A percentile compares a stretch with the other conserved stretches of the same genome.
These are phyloP conservation scores for Phyllotis vaccarum DNA, from an alignment of 2,797 vertebrate genomes.

Conservation along the genomic window DNA sequence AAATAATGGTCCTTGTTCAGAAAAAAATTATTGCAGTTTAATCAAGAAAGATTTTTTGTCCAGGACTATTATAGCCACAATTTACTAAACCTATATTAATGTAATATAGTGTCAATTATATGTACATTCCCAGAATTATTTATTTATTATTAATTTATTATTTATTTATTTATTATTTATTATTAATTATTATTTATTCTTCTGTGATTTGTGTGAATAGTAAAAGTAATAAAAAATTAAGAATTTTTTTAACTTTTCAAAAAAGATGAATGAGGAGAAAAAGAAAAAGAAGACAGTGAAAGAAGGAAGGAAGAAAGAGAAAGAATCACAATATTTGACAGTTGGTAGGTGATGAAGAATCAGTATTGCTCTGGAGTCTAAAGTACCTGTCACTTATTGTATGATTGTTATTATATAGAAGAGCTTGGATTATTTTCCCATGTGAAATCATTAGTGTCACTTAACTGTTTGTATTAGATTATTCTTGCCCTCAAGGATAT, in stretches of 20 bases:
- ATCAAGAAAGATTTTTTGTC: neutral
- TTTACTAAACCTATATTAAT: constrained; percentile 90
- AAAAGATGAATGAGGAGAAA: neutral
- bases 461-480: neutral
- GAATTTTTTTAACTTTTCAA: neutral
- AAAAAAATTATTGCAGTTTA: neutral
- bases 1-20: neutral
- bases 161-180: neutral
- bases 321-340: neutral
- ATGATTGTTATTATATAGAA: neutral
- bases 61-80: neutral
- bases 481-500: neutral
- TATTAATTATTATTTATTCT: neutral
- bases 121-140: constrained; percentile 88
- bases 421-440: neutral
- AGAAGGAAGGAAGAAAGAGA: neutral
- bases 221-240: neutral
- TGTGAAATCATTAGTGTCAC: neutral
- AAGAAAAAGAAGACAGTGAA: neutral
- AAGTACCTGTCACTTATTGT: neutral
- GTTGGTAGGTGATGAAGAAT: neutral
- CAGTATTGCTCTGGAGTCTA: neutral
- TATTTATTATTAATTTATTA: neutral
- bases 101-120: constrained; percentile 90
- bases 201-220: neutral